Base-by-base conservation (phyloP, 2,797 vertebrate species). In the Lates japonicus region DNA sequence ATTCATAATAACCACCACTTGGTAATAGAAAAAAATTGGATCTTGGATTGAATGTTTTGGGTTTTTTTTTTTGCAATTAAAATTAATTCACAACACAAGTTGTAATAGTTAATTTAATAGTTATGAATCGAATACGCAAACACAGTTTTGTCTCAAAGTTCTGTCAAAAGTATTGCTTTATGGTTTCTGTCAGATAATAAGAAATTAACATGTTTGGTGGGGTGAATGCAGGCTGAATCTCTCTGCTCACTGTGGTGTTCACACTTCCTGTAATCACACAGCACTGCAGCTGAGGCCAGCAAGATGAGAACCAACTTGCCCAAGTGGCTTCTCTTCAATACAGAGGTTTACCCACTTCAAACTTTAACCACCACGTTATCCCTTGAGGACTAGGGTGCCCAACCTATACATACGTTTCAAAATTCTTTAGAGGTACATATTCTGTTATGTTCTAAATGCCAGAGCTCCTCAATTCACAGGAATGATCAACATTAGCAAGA, bases 211-310 rank as follows among this genome's bases (percentile, higher is more conserved):
- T 70, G 78, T 83, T 72, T 55, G 65, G 17, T 68, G 25, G 39
- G 48, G 74, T 86, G 82, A 80, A 74, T 64, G 35, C 72, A 83
- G 74, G 49, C 63, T 85, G 86, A 91, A 92, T 82, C 81, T 94
- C 87, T 89, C 90, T 88, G 55, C 80, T 82, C 70, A 64, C 86
- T 90, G 93, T 88, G 93, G 90, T 89, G 85, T 93, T 95, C 91
- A 90, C 88, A 78, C 90, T 35, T 74, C 44, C 70, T 84, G 90
- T 91, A 95, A 78, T 90, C 91, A 67, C 67, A n/a, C n/a, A n/a
- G n/a, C n/a, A n/a, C n/a, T n/a, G n/a, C n/a, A n/a, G n/a, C n/a
- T n/a, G n/a, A 86, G 81, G 87, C 82, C 85, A 64, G 80, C 65
- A 82, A 82, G 76, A 88, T 80, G 76, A 93, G 87, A 86, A 92